Base-by-base conservation (phyloP, 1,140 invertebrate genomes). In the Venturia canescens region DNA sequence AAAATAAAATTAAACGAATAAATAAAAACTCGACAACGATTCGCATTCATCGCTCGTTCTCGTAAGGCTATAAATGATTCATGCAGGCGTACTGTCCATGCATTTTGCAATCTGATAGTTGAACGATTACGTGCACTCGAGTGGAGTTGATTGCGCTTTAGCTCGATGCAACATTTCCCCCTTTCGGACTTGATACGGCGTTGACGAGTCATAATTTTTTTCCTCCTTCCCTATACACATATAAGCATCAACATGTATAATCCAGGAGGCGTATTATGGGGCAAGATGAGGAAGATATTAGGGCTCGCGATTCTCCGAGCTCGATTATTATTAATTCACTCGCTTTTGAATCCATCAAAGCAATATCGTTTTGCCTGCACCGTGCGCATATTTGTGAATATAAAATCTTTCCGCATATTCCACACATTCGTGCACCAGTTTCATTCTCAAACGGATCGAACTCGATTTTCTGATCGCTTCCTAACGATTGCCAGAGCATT, bases 291-390 rank as follows among this genome's bases (percentile, higher is more conserved):
- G 21, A 23, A 66, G 75, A 77, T 63, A n/a, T 81, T 50, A 34
- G 71, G 83, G 80, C 71, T 66, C 76, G 72, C 78, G 80, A 79
- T 86, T 84, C 85, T 78, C 80, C 34, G 50, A 80, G 76, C 85
- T 86, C 85, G 87, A 89, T 90, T 88, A 89, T 87, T 88, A 89
- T 87, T 89, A 87, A 86, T 90, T 89, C 86, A 87, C 85, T 80
- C 82, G 75, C n/a, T n/a, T 78, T 77, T 71, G 71, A 79, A 86
- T 86, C 86, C 71, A 78, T 84, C 83, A 82, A 77, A 84, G 79
- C 11, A 44, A 13, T 44, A 13, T 34, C 7, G 7, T 34, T 34
- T 34, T 34, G 7, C 13, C 13, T 44, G 38, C 38, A 44, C 7
- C 38, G 38, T 44, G 11, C 7, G 1, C 38, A 9, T 44, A 44